Conservation (phyloP, 2,888 invertebrate genomes). For the Oeneis ivallda region DNA sequence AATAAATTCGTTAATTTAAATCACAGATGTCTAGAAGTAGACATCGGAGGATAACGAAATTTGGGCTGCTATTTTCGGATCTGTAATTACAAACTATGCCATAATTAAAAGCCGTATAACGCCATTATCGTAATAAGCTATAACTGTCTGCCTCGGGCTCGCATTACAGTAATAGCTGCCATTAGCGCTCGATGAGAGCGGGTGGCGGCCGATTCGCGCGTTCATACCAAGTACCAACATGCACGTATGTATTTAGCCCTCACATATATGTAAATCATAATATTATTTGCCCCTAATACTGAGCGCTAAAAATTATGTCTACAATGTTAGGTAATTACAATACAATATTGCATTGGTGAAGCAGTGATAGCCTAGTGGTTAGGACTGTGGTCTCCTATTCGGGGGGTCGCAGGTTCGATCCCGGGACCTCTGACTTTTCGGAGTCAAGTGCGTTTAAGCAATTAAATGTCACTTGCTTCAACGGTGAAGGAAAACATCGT, state of each 20-base stretch:
- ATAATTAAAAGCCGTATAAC: constrained; percentile 12
- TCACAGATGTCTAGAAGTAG: background rate
- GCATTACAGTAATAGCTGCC: constrained; percentile 14
- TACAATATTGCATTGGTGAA: too few species aligned
- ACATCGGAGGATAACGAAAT: background rate
- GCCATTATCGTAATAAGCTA: constrained; percentile 16
- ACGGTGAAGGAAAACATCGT: too few species aligned
- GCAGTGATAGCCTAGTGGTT: too few species aligned
- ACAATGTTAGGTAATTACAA: background rate
- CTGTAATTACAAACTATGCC: constrained; percentile 11
- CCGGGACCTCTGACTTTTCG: background rate
- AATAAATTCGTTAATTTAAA: background rate
- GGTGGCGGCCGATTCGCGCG: background rate
- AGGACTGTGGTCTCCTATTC: too few species aligned
- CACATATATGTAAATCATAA: too few species aligned
- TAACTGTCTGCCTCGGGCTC: background rate
- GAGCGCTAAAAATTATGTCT: background rate
- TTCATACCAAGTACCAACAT: background rate
- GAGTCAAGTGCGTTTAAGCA: too few species aligned
- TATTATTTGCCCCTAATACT: too few species aligned
- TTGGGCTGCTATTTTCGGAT: constrained; percentile 1
- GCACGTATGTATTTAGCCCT: background rate
- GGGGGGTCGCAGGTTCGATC: too few species aligned
- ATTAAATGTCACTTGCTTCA: too few species aligned
- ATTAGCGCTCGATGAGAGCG: constrained; percentile 8